Base-by-base conservation (phyloP, 2,797 vertebrate species). In the Sphaeramia orbicularis region DNA sequence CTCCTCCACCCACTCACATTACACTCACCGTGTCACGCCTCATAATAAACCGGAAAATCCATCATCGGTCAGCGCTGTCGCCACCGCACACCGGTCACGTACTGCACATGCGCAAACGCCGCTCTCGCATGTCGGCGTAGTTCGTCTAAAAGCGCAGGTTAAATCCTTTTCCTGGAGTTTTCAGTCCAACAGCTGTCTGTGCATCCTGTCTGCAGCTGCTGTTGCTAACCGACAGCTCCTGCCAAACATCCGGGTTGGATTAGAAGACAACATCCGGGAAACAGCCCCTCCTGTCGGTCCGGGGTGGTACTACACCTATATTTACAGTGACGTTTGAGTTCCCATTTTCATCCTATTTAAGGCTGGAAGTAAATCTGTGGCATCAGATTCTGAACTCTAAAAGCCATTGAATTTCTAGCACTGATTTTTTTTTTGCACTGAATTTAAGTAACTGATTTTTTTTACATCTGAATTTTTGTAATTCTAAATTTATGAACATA, bases 161-260 rank as follows among this genome's bases (percentile, higher is more conserved):
- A 32, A 56, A 11, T 0, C 4, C 1, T 3, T 49, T 49, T 36
- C 7, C 5, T 0, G 0, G 30, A 9, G 51, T 65, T 55, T 51
- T 35, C 6, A 19, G 12, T 0, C 2, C 19, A 18, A 76, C 86
- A 81, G 86, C 76, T 84, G 77, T 71, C 13, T 1, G 14, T 0
- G 42, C 58, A 43, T 47, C 78, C 71, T 7, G 59, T 21, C 43
- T 15, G 41, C 27, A 36, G 58, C 12, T 19, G 63, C 13, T 67
- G 74, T 53, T 71, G 52, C 43, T 67, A 77, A 57, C 69, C 49
- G 60, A 55, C 74, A 8, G 52, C 62, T 64, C 77, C 79, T 70
- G 53, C 32, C 54, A 24, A 4, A 75, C 2, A 70, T 84, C 85
- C 83, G 85, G 66, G 52, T 50, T 4, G 4, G 45, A 18, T 30